These are phyloP conservation scores for Anolis apletophallus DNA, from an alignment of 2,797 vertebrate species.

Conservation along the genomic window DNA sequence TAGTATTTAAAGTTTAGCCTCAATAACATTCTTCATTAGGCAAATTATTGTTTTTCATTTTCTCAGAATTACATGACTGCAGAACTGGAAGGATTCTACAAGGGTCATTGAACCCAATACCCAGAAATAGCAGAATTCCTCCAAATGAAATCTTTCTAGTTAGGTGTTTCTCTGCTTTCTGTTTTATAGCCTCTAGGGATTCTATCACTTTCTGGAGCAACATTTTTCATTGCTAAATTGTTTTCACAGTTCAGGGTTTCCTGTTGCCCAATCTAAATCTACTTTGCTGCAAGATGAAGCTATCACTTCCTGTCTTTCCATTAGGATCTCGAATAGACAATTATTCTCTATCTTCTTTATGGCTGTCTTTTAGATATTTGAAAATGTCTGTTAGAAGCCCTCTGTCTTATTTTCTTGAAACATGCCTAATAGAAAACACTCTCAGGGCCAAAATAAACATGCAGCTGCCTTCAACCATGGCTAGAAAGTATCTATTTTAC, in stretches of 20 bases:
- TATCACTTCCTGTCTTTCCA: slow-evolving; percentile 20
- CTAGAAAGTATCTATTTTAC: not conserved
- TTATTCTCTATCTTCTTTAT: slow-evolving; percentile 20
- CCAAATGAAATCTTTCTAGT: slow-evolving; percentile 16
- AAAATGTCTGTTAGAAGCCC: not conserved
- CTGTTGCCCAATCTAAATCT: slow-evolving; percentile 14
- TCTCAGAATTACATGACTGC: not conserved
- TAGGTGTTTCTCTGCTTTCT: slow-evolving; percentile 22
- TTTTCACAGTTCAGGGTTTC: slow-evolving; percentile 31
- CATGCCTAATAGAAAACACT: not conserved
- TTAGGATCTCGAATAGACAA: slow-evolving; percentile 19
- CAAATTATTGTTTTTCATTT: slow-evolving; percentile 17
- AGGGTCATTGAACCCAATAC: slow-evolving; percentile 22
- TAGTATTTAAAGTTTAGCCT: not conserved
- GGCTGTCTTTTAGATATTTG: slow-evolving; percentile 14
- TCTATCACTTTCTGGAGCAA: slow-evolving; percentile 21
- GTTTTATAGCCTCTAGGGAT: slow-evolving; percentile 11
- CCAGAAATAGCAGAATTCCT: not conserved
- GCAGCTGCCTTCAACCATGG: not conserved
- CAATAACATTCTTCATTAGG: not conserved
- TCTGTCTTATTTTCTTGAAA: slow-evolving; percentile 19
- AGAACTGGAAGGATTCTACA: not conserved
- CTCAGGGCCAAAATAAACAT: not conserved
- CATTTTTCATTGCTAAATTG: slow-evolving; percentile 35
- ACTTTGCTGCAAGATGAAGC: slow-evolving; percentile 1